A percentile compares a stretch with the other conserved stretches of the same genome.
Conservation (phyloP, 2,113 vertebrate genomes). For the Galemys pyrenaicus region DNA sequence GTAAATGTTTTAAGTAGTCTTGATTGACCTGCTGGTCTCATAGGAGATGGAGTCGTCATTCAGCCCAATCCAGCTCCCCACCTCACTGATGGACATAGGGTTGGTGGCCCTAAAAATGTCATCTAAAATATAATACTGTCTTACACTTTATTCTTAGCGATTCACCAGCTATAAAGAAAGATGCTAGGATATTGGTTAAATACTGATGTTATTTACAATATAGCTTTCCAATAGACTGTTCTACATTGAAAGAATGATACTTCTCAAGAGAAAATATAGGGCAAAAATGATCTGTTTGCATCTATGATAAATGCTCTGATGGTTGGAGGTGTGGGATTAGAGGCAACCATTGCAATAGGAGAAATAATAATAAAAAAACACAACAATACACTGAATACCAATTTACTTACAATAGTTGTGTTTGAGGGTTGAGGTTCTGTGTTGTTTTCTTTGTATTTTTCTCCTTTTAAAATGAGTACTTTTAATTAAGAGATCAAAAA, state of each 20-base stretch:
- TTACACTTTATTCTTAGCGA: background rate
- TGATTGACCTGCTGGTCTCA: conserved; percentile 50
- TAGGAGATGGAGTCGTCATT: conserved; percentile 70
- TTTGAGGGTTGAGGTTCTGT: background rate
- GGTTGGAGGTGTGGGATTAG: background rate
- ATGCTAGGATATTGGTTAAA: background rate
- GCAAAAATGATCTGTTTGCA: background rate
- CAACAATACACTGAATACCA: background rate
- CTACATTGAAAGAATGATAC: background rate
- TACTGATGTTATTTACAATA: background rate
- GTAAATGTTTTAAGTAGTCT: conserved; percentile 43
- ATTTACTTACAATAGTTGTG: background rate
- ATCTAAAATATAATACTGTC: background rate
- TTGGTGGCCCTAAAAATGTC: background rate
- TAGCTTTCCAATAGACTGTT: background rate
- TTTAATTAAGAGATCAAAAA: conserved; percentile 53
- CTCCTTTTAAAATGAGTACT: background rate
- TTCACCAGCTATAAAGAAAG: background rate
- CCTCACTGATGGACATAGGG: background rate
- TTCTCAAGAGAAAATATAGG: background rate
- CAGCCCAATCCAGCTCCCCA: conserved; percentile 38
- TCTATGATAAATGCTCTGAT: background rate
- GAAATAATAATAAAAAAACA: too few species aligned
- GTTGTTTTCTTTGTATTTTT: conserved; percentile 5
- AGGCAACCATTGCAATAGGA: background rate